phyloP scores from a whole-genome alignment of 2,797 vertebrate genomes.

The Sebastes umbrosus region DNA sequence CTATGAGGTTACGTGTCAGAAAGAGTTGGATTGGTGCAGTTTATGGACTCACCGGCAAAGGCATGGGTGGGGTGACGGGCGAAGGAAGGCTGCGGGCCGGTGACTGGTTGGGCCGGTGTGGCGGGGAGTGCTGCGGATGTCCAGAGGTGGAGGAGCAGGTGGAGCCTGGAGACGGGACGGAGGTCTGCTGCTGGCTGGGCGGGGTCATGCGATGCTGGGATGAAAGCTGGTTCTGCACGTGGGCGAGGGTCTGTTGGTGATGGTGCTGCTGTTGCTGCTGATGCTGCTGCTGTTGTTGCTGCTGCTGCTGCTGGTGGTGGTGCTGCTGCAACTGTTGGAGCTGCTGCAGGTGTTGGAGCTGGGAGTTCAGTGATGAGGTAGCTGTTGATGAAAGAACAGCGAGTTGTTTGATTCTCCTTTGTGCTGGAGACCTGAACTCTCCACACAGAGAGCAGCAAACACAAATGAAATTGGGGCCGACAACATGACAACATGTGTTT shows the following conservation, averaged over 20 bases:
- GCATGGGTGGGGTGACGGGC: conserved; percentile 92
- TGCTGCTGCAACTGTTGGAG: conserved; percentile 95
- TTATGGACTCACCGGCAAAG: conserved; percentile 86
- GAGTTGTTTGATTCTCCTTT: conserved; percentile 3
- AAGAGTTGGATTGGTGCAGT: not conserved
- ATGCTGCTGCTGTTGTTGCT: conserved; percentile 79
- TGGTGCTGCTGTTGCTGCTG: conserved; percentile 81
- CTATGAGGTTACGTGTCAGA: not conserved
- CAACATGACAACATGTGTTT: conserved; percentile 28
- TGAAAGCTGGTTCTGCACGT: conserved; percentile 81
- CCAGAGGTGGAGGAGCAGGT: conserved; percentile 79
- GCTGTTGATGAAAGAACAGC: conserved; percentile 81
- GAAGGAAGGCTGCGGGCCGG: conserved; percentile 93
- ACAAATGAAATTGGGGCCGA: conserved; percentile 6
- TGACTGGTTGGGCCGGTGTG: conserved; percentile 90
- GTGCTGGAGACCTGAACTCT: not conserved
- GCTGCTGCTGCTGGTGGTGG: conserved; percentile 87
- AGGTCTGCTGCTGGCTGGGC: conserved; percentile 79
- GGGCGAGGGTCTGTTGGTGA: conserved; percentile 82
- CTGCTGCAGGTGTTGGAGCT: conserved; percentile 98
- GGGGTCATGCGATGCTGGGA: conserved; percentile 84
- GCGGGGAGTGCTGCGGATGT: conserved; percentile 83
- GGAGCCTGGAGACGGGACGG: conserved; percentile 77
- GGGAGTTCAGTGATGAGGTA: conserved; percentile 99
- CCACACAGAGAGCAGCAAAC: not conserved